phyloP scores from a whole-genome alignment of 2,113 vertebrate species.

The Peromyscus polionotus region DNA sequence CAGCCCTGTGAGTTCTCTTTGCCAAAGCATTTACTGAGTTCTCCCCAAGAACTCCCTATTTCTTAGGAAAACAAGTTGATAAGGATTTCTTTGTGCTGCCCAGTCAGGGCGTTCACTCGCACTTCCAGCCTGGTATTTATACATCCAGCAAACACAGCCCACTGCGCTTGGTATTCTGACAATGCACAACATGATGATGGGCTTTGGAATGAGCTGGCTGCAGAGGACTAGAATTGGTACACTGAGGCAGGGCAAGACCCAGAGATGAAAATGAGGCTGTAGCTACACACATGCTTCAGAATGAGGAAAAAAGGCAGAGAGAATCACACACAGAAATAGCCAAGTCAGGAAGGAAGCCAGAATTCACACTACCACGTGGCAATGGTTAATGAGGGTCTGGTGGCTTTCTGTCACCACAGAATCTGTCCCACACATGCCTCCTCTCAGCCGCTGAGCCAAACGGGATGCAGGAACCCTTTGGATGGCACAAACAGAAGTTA shows the following conservation, averaged over 20 bases:
- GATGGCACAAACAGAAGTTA: not conserved
- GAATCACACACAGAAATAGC: not conserved
- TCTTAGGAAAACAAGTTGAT: not conserved
- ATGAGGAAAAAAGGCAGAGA: not conserved
- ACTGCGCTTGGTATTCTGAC: not conserved
- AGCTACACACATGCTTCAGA: not conserved
- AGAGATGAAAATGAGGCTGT: not conserved
- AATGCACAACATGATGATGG: not conserved
- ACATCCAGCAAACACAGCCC: not conserved
- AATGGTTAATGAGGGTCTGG: not conserved
- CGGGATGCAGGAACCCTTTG: not conserved
- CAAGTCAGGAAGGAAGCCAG: not conserved
- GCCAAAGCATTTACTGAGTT: not conserved
- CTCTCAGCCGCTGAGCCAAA: not conserved
- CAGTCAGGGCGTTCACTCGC: not conserved
- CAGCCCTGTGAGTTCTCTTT: not conserved
- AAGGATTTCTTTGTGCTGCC: not conserved
- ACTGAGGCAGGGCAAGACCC: not conserved
- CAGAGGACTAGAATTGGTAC: not conserved
- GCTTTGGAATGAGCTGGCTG: not conserved
- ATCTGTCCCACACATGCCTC: not conserved
- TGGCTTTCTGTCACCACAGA: not conserved
- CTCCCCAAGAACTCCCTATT: not conserved
- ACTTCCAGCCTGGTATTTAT: not conserved
- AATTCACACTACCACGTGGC: not conserved